phyloP scores from a whole-genome alignment of 1,140 invertebrate genomes.

The Nylanderia fulva region DNA sequence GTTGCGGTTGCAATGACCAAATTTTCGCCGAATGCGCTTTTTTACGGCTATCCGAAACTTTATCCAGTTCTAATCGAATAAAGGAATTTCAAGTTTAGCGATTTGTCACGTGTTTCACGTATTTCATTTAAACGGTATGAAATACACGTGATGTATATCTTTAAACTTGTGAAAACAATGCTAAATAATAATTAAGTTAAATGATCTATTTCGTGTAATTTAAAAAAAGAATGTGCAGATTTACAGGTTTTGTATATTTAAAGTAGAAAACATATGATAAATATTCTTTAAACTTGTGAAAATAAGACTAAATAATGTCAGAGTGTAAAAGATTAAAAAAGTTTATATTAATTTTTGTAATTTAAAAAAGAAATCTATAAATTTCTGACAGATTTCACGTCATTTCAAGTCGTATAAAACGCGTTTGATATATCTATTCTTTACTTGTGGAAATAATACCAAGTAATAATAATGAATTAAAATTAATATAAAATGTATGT shows the following conservation, averaged over 20 bases:
- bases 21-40: not conserved
- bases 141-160: too few relatives aligned
- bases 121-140: not conserved
- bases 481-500: too few relatives aligned
- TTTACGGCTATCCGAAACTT: not conserved
- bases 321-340: too few relatives aligned
- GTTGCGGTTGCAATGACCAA: slow-evolving; percentile 16
- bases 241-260: not conserved
- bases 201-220: too few relatives aligned
- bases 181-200: too few relatives aligned
- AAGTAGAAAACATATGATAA: not conserved
- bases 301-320: not conserved
- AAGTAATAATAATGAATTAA: too few relatives aligned
- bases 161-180: too few relatives aligned
- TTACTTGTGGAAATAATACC: too few relatives aligned
- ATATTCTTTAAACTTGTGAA: not conserved
- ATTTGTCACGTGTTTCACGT: not conserved
- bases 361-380: not conserved
- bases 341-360: not conserved
- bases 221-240: too few relatives aligned
- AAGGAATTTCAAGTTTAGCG: not conserved
- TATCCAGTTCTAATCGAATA: not conserved
- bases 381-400: too few relatives aligned
- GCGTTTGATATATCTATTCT: too few relatives aligned
- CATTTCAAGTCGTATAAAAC: too few relatives aligned